Percentiles rank a stretch among this genome's conserved stretches.
These are phyloP conservation scores for Anorthoa munda DNA, from an alignment of 2,888 invertebrate genomes.

Conservation along the genomic window DNA sequence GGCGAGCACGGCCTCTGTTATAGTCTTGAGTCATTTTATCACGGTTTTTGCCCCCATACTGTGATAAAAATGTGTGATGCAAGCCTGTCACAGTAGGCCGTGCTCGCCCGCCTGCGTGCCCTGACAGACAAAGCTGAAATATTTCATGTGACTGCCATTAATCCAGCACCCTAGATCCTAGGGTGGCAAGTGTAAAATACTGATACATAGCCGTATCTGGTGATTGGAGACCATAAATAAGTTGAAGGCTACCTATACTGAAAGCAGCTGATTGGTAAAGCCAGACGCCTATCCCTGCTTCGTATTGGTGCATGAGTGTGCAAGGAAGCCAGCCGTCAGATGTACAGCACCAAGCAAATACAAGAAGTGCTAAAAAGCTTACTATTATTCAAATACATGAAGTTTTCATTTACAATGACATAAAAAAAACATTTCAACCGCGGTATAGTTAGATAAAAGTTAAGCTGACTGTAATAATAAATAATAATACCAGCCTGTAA, in stretches of 20 bases:
- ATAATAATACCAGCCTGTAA: too few relatives aligned
- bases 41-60: too few relatives aligned
- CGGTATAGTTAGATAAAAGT: neutral
- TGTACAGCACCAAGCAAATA: slow-evolving; percentile 35
- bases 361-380: slow-evolving; percentile 32
- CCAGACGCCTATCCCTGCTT: neutral
- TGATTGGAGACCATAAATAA: neutral
- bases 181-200: neutral
- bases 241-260: neutral
- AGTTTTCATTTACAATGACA: slow-evolving; percentile 26
- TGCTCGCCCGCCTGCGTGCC: too few relatives aligned
- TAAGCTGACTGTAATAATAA: neutral
- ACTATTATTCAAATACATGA: neutral
- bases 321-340: slow-evolving; percentile 21
- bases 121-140: neutral
- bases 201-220: neutral
- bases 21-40: too few relatives aligned
- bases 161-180: neutral
- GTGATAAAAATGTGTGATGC: too few relatives aligned
- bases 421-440: neutral
- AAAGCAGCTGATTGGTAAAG: neutral
- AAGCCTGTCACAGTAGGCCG: too few relatives aligned
- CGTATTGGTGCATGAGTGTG: neutral
- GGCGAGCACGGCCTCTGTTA: too few relatives aligned
- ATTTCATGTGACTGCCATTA: neutral